Conservation (phyloP, 2,888 invertebrate species). For the Plagodis dolabraria region DNA sequence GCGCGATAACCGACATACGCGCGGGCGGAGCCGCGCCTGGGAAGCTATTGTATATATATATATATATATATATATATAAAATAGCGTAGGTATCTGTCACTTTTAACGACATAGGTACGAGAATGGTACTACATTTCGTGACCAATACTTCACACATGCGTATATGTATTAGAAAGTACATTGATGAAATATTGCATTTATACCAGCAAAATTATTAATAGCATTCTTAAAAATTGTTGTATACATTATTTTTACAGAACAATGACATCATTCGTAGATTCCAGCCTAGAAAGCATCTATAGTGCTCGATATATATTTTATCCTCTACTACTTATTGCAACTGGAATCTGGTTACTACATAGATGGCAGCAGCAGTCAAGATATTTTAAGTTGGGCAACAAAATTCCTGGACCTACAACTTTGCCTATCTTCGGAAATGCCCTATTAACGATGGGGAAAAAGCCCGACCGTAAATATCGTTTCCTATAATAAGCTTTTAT, state of each 20-base stretch:
- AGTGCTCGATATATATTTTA: constrained; percentile 21
- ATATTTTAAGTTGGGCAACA: constrained; percentile 86
- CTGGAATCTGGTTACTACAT: constrained; percentile 28
- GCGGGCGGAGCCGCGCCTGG: too few species aligned
- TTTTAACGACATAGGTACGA: too few species aligned
- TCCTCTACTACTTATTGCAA: constrained; percentile 18
- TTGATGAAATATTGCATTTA: too few species aligned
- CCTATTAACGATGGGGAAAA: constrained; percentile 85
- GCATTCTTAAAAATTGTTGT: not conserved
- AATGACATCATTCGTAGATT: constrained; percentile 25
- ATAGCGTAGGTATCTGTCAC: too few species aligned
- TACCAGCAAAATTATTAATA: too few species aligned
- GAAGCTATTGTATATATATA: too few species aligned
- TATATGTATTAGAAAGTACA: too few species aligned
- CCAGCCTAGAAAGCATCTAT: constrained; percentile 7
- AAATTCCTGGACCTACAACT: constrained; percentile 87
- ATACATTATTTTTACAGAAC: constrained; percentile 22
- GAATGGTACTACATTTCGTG: too few species aligned
- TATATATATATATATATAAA: too few species aligned
- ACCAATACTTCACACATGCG: too few species aligned
- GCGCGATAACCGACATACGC: too few species aligned
- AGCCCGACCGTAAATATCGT: constrained; percentile 80
- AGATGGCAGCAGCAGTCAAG: constrained; percentile 63
- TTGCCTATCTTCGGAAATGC: constrained; percentile 90
- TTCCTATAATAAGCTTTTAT: too few species aligned